Evolutionary conservation across 2,113 vertebrate species (phyloP).

Genomic region (Silurus meridionalis): DNA sequence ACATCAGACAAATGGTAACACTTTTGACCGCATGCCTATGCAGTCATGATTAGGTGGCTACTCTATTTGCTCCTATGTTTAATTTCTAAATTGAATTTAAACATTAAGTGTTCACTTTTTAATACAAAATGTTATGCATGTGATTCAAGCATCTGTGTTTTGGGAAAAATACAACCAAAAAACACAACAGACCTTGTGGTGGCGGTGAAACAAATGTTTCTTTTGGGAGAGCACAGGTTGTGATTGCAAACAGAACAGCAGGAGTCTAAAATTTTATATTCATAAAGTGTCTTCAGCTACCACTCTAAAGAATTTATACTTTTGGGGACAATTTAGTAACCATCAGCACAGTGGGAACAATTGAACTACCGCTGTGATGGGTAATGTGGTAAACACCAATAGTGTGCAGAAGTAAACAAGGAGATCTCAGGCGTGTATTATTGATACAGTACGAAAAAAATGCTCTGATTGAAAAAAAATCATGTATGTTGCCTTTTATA

Average conservation of each 20-base stretch:
- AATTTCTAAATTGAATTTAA: not conserved
- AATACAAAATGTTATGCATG: not conserved
- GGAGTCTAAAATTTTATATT: conserved; percentile 19
- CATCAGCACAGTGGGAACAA: conserved; percentile 30
- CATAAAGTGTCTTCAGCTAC: not conserved
- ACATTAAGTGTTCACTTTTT: not conserved
- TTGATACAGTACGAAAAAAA: not conserved
- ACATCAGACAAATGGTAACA: not conserved
- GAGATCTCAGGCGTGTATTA: conserved; percentile 11
- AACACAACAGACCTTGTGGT: not conserved
- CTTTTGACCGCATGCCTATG: not conserved
- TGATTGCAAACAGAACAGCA: conserved; percentile 27
- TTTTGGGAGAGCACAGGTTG: conserved; percentile 2
- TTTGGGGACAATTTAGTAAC: conserved; percentile 9
- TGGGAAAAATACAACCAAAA: not conserved
- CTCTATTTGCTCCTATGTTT: not conserved
- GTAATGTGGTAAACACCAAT: conserved; percentile 42
- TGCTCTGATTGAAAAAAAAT: not conserved
- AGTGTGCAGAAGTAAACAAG: conserved; percentile 26
- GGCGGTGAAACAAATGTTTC: not conserved
- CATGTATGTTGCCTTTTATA: conserved; percentile 10
- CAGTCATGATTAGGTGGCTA: too few relatives aligned
- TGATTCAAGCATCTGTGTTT: not conserved
- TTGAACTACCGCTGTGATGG: conserved; percentile 31
- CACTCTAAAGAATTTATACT: conserved; percentile 25